phyloP scores from a whole-genome alignment of 2,797 vertebrate genomes.

The Fistularia tabacaria region DNA sequence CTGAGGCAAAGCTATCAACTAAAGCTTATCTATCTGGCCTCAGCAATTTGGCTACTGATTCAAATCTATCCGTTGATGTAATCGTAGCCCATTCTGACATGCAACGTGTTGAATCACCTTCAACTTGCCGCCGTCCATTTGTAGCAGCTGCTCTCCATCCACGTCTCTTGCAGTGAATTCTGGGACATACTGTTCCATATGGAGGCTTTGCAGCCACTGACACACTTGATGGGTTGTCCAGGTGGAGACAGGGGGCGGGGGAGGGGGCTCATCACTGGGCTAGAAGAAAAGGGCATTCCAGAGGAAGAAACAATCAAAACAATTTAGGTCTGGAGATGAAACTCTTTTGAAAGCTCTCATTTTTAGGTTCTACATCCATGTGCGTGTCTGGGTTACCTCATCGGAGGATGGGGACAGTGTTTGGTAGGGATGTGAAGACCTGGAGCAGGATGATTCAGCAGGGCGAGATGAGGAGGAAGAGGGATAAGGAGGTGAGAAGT shows the following conservation, averaged over 20 bases:
- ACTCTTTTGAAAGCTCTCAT: no score
- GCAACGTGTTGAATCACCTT: conserved; percentile 69
- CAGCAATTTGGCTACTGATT: no score
- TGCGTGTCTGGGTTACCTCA: conserved; percentile 67
- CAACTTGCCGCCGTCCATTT: conserved; percentile 80
- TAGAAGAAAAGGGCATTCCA: conserved; percentile 43
- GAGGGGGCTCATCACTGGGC: conserved; percentile 79
- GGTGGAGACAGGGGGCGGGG: conserved; percentile 58
- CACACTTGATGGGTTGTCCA: conserved; percentile 88
- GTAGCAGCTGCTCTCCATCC: conserved; percentile 79
- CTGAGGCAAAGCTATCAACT: no score
- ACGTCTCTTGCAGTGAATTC: conserved; percentile 78
- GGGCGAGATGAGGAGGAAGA: conserved; percentile 62
- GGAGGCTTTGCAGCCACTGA: conserved; percentile 83
- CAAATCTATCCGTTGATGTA: no score
- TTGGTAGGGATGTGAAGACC: conserved; percentile 85
- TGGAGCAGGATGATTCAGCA: conserved; percentile 69
- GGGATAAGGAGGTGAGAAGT: conserved; percentile 76
- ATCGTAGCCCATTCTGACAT: no score
- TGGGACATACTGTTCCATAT: conserved; percentile 80
- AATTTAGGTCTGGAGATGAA: not conserved
- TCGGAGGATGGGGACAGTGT: conserved; percentile 87
- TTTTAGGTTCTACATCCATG: not conserved
- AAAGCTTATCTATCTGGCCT: no score
- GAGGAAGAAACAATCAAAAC: not conserved